Base-by-base conservation (phyloP, 1,140 invertebrate species). In the Drosophila kikkawai region DNA sequence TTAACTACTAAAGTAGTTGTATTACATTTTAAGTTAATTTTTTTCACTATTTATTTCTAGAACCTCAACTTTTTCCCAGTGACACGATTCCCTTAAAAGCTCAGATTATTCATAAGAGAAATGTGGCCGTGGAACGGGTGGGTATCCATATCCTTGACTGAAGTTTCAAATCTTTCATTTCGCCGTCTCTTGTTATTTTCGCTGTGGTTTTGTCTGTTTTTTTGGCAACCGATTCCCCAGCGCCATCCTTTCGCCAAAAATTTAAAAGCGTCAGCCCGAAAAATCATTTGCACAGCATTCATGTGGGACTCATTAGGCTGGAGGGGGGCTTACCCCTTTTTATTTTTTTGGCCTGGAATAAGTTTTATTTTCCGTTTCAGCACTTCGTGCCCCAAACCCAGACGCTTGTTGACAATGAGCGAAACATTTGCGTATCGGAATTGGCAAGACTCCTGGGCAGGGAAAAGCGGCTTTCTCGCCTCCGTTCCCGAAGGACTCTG, bases 281-380 rank as follows among this genome's bases (percentile, higher is more conserved):
- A 86, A 79, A 87, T 82, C 75, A 86, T 86, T 85, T 80, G 41
- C 61, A 60, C 70, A 51, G 83, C 57, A 55, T 77, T 73, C 81
- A 77, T 65, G 73, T 67, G 82, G 82, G 82, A 86, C 69, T 86
- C 82, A 86, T 87, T 82, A 76, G 83, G 79, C 36, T 26, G 17
- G 39, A 8, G n/a, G 48, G 48, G 29, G 15, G 15, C 2, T 41
- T 63, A 15, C 32, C 71, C 45, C 44, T 13, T 37, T 37, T 65
- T 57, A 15, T 41, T 61, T 50, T 50, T 70, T 68, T 61, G 51
- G 39, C 32, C 36, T 65, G 57, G 44, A 79, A 64, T 51, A 76
- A 76, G 51, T 84, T 84, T 77, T 57, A 48, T 64, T 76, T 77
- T 60, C 45, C 64, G 47, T 50, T 22, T 39, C 61, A 41, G 37